These are phyloP conservation scores for Arctocebus calabarensis DNA, from an alignment of 2,797 vertebrate genomes.

Conservation along the genomic window DNA sequence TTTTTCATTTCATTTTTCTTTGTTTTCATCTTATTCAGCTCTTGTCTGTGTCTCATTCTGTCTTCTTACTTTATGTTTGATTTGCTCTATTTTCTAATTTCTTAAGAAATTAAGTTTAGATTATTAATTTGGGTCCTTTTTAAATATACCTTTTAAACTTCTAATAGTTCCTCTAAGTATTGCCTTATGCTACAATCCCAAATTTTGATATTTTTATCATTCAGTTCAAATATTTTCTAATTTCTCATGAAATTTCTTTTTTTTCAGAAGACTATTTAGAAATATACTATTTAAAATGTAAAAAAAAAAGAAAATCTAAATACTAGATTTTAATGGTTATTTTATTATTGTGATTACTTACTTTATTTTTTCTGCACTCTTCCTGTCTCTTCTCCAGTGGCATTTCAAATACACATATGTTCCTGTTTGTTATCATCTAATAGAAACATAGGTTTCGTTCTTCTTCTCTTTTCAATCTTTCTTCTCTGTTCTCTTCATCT, in stretches of 20 bases:
- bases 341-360: not conserved
- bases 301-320: not conserved
- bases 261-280: not conserved
- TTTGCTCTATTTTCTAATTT: slow-evolving; percentile 18
- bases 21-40: not conserved
- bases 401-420: not conserved
- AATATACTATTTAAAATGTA: not conserved
- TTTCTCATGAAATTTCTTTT: not conserved
- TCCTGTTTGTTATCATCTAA: not conserved
- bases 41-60: not conserved
- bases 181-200: not conserved
- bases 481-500: not conserved
- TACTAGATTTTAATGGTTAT: not conserved
- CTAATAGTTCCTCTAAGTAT: not conserved
- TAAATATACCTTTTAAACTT: not conserved
- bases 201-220: not conserved
- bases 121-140: not conserved
- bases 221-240: not conserved
- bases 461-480: not conserved
- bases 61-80: not conserved
- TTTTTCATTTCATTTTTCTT: not conserved
- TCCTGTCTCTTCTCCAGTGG: not conserved
- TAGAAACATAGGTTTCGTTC: not conserved
- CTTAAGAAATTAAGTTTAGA: not conserved
- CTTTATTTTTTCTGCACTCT: not conserved